A percentile compares a stretch with the other conserved stretches of the same genome.
Evolutionary conservation across 2,113 vertebrate species (phyloP).

Genomic region (Irena cyanogastra): DNA sequence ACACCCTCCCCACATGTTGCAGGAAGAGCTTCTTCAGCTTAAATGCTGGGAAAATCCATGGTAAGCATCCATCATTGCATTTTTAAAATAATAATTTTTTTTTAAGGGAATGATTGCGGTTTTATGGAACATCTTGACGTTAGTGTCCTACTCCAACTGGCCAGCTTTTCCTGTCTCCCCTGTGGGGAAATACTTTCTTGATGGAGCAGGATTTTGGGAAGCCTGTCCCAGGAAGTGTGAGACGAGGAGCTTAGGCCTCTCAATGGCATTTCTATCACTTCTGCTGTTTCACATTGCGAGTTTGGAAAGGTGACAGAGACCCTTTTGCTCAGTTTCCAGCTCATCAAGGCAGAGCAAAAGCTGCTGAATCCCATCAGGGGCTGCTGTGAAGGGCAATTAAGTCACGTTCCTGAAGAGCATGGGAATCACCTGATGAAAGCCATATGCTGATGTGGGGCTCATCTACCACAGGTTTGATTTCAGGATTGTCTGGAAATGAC

Average conservation of each 20-base stretch:
- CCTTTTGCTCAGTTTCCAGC: not conserved
- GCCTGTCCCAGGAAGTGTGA: not conserved
- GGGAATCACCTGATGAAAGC: slow-evolving; percentile 43
- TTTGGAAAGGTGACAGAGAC: not conserved
- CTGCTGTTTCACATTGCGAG: not conserved
- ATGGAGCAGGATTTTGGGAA: not conserved
- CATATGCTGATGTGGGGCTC: not conserved
- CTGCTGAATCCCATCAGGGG: not conserved
- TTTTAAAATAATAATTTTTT: not conserved
- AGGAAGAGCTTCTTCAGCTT: not conserved
- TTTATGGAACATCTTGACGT: not conserved
- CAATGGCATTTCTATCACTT: not conserved
- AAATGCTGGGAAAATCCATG: not conserved
- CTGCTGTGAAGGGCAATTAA: not conserved
- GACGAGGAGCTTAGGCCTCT: not conserved
- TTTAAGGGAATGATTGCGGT: not conserved
- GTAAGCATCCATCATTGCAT: not conserved
- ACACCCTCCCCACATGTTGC: not conserved
- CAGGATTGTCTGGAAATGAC: slow-evolving; percentile 4
- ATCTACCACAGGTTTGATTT: slow-evolving; percentile 4
- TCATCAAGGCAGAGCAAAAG: not conserved
- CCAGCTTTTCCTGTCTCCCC: not conserved
- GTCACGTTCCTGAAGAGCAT: not conserved
- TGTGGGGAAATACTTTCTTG: not conserved
- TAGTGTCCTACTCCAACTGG: not conserved